Conservation (phyloP, 2,888 invertebrate genomes). For the Congeria kusceri region DNA sequence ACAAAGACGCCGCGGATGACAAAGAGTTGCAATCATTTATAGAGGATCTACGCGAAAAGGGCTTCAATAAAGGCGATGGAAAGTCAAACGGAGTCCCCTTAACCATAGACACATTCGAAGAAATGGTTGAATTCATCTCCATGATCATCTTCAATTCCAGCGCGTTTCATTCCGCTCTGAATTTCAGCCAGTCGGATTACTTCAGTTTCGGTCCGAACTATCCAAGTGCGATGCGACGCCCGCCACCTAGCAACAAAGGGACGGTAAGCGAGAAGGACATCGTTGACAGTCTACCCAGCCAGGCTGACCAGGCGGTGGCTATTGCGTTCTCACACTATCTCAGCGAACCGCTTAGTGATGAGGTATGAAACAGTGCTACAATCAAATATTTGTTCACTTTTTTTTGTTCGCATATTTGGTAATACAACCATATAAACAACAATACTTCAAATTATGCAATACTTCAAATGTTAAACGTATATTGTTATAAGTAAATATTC, state of each 20-base stretch:
- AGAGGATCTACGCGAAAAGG: conserved; percentile 47
- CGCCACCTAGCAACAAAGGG: conserved; percentile 58
- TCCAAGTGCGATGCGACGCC: conserved; percentile 47
- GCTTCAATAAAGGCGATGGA: conserved; percentile 33
- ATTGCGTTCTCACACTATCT: conserved; percentile 60
- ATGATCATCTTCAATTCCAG: conserved; percentile 57
- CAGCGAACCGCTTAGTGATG: conserved; percentile 50
- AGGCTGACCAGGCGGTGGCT: conserved; percentile 51
- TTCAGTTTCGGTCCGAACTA: conserved; percentile 61
- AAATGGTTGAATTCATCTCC: conserved; percentile 47
- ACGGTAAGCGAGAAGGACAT: conserved; percentile 41
- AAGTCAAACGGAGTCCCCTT: conserved; percentile 50
- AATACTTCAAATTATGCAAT: too few relatives aligned
- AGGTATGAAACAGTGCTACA: conserved; percentile 33
- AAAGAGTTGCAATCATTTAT: conserved; percentile 51
- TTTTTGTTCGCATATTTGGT: too few relatives aligned
- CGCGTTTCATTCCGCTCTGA: conserved; percentile 55
- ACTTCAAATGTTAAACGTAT: too few relatives aligned
- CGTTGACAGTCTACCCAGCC: conserved; percentile 53
- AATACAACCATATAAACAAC: too few relatives aligned
- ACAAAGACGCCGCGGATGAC: conserved; percentile 46
- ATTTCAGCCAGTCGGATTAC: conserved; percentile 62
- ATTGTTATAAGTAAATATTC: too few relatives aligned
- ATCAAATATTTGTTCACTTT: too few relatives aligned
- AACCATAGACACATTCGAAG: conserved; percentile 32